Percentiles rank a stretch among this genome's conserved stretches.
These are phyloP conservation scores for Caenorhabditis doughertyi DNA, from an alignment of 2,888 invertebrate genomes.

Conservation along the genomic window DNA sequence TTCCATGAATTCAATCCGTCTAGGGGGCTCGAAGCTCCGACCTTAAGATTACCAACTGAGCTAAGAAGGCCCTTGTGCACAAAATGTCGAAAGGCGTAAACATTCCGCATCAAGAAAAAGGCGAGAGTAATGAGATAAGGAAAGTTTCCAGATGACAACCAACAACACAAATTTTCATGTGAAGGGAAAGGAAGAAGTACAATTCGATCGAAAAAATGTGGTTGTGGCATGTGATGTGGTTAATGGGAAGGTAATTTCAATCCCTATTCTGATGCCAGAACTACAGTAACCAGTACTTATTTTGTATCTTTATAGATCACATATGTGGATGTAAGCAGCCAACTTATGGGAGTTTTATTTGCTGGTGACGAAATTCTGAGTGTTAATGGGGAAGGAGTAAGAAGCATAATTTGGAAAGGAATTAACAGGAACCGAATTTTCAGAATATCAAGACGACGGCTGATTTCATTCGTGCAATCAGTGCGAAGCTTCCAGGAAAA, in stretches of 20 bases:
- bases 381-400: constrained; percentile 58
- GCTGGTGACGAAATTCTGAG: constrained; percentile 61
- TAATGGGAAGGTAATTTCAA: constrained; percentile 51
- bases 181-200: constrained; percentile 60
- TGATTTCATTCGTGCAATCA: constrained; percentile 63
- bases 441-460: constrained; percentile 66
- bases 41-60: constrained; percentile 78
- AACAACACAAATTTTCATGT: constrained; percentile 59
- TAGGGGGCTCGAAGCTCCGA: constrained; percentile 75
- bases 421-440: no score
- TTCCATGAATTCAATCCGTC: constrained; percentile 62
- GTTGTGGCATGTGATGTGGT: constrained; percentile 61
- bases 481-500: constrained; percentile 65
- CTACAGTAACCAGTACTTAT: no score
- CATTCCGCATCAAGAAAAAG: not conserved
- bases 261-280: not conserved
- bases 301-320: constrained; percentile 45
- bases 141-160: constrained; percentile 44
- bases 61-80: constrained; percentile 54
- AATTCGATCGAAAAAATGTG: constrained; percentile 60
- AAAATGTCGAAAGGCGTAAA: not conserved
- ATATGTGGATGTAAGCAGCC: constrained; percentile 61
- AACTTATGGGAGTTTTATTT: constrained; percentile 58
- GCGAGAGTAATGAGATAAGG: constrained; percentile 15
- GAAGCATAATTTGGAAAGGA: no score